Evolutionary conservation across 2,113 vertebrate species (phyloP).

Genomic region (Pitta sordida): DNA sequence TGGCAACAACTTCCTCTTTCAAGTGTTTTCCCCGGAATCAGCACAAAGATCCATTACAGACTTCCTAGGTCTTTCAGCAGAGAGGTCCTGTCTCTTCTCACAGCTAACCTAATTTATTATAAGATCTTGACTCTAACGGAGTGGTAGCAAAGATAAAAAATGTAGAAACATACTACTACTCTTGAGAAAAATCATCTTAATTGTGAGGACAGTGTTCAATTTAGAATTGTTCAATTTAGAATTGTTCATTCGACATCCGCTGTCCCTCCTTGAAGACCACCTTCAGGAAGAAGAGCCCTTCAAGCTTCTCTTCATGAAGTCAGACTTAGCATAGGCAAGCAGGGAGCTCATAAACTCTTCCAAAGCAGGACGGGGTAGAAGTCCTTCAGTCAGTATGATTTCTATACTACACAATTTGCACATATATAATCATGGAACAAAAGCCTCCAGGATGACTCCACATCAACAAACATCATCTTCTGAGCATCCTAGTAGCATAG

Average conservation of each 20-base stretch:
- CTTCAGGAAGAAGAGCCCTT: neutral
- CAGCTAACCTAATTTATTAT: neutral
- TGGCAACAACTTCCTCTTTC: neutral
- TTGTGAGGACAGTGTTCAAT: neutral
- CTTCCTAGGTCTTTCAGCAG: neutral
- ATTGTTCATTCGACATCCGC: neutral
- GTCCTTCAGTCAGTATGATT: neutral
- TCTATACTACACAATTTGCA: neutral
- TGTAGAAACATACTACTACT: neutral
- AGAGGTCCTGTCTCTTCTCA: neutral
- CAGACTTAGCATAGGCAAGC: neutral
- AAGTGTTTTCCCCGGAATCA: neutral
- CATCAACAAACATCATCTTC: neutral
- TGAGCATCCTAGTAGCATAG: neutral
- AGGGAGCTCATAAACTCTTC: neutral
- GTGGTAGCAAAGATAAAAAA: neutral
- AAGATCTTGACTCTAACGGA: neutral
- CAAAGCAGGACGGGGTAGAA: neutral
- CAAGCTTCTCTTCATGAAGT: neutral
- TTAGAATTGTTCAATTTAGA: neutral
- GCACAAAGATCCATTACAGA: neutral
- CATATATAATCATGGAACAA: fast-evolving
- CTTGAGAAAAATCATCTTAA: neutral
- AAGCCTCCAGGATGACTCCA: neutral
- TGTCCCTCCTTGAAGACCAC: neutral